Evolutionary conservation across 1,140 invertebrate genomes (phyloP), one percentile per base, ranked within the genome.

Genomic region (Drosophila tani): DNA sequence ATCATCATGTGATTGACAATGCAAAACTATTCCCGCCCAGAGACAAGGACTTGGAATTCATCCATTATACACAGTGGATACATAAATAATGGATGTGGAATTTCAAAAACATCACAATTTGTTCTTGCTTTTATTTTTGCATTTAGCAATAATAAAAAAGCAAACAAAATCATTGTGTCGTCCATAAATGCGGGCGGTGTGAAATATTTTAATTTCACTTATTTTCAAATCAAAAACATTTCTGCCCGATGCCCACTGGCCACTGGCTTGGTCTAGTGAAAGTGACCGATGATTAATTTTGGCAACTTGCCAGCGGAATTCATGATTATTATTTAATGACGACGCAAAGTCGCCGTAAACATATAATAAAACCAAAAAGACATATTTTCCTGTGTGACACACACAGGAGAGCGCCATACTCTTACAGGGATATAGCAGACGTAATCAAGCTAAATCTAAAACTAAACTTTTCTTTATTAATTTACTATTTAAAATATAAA

Each of bases 211-310:
- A 79, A 79, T 73, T 81, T 80, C 57, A 55, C 51, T 75, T 81
- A 67, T 81, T 81, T 85, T 81, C 51, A 75, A 84, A 77, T 69
- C 70, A 62, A 32, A 58, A 74, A 53, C 27, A 47, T 63, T 60
- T 50, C 66, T 17, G 58, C 41, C 35, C 53, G 62, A 45, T 56
- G 43, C 62, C 49, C 69, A 56, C 32, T 11, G 32, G 32, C 35
- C 35, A 56, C 21, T 71, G 66, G 63, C 24, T 79, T 69, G 83
- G 80, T 88, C 84, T 90, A 90, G 85, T 90, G 84, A 90, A 87
- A 87, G 84, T 87, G 85, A 66, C 77, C 84, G 84, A 90, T 87
- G 84, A 87, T 87, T 87, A 87, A 87, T 87, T 65, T 90, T 87
- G 84, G 84, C 84, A 43, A 38, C 19, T 27, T 68, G 79, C 84